Percentiles rank a stretch among this genome's conserved stretches.
These are phyloP conservation scores for Allolobophora icterica DNA, from an alignment of 2,888 invertebrate species.

Conservation along the genomic window DNA sequence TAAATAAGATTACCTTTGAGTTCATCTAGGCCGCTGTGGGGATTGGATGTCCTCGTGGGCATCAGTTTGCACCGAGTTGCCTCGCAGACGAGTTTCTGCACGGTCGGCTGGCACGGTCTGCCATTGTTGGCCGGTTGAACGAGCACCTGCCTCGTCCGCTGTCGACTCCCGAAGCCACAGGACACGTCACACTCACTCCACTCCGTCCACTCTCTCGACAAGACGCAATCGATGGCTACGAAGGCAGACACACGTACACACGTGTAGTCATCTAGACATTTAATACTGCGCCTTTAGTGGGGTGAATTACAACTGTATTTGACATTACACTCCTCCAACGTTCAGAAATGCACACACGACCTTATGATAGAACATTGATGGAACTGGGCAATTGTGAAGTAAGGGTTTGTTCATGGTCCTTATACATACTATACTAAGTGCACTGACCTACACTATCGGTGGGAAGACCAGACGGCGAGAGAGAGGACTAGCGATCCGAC, in stretches of 20 bases:
- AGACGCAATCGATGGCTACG: background rate
- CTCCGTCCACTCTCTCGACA: slow-evolving; percentile 43
- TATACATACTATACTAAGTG: too few relatives aligned
- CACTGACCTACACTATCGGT: too few relatives aligned
- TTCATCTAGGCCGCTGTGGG: background rate
- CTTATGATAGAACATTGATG: too few relatives aligned
- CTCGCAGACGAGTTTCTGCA: background rate
- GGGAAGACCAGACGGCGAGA: too few relatives aligned
- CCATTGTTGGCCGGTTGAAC: background rate
- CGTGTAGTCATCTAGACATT: too few relatives aligned
- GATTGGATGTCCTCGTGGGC: background rate
- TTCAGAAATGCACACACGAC: too few relatives aligned
- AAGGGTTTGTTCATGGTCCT: too few relatives aligned
- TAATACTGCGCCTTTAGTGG: too few relatives aligned
- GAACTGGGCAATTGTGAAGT: too few relatives aligned
- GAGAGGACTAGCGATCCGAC: too few relatives aligned
- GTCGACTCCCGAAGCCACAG: slow-evolving; percentile 45
- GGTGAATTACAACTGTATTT: too few relatives aligned
- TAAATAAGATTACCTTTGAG: background rate
- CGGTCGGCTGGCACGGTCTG: slow-evolving; percentile 8
- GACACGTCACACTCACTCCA: slow-evolving; percentile 45
- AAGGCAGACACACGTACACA: background rate
- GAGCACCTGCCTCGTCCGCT: slow-evolving; percentile 29
- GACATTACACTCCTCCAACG: too few relatives aligned
- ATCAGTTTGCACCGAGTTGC: background rate